Evolutionary conservation across 2,797 vertebrate species (phyloP).

Genomic region (Leuciscus waleckii): DNA sequence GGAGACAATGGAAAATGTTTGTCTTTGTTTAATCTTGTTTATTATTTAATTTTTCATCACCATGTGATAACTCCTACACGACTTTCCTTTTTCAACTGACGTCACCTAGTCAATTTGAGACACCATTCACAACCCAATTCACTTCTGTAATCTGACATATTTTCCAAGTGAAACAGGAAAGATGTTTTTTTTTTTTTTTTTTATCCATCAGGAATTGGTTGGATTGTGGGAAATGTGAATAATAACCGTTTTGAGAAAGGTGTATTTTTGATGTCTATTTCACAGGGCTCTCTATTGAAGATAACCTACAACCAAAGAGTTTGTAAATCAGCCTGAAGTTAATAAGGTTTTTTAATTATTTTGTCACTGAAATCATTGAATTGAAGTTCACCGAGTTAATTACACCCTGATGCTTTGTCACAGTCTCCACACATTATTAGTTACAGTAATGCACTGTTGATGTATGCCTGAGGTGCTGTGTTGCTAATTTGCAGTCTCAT

Average conservation of each 20-base stretch:
- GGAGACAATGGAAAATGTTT: neutral
- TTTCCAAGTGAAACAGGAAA: neutral
- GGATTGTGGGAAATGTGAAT: neutral
- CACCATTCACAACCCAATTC: neutral
- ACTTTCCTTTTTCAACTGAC: slow-evolving; percentile 11
- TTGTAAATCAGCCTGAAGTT: neutral
- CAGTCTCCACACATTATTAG: slow-evolving; percentile 31
- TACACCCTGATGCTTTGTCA: slow-evolving; percentile 5
- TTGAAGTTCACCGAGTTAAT: slow-evolving; percentile 29
- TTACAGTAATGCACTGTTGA: slow-evolving; percentile 40
- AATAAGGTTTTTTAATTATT: neutral
- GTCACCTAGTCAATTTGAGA: neutral
- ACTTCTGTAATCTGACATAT: neutral
- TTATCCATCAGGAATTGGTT: neutral
- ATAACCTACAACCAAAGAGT: neutral
- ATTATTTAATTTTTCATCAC: slow-evolving; percentile 1
- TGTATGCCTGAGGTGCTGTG: slow-evolving; percentile 56
- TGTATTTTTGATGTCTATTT: neutral
- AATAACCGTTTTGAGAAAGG: neutral
- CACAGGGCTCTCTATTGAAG: neutral
- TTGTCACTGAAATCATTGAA: neutral
- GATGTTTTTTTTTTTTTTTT: neutral
- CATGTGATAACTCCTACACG: neutral
- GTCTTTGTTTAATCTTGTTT: slow-evolving; percentile 2
- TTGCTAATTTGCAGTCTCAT: slow-evolving; percentile 70